phyloP scores from a whole-genome alignment of 2,797 vertebrate genomes.

The Sebastolobus altivelis region DNA sequence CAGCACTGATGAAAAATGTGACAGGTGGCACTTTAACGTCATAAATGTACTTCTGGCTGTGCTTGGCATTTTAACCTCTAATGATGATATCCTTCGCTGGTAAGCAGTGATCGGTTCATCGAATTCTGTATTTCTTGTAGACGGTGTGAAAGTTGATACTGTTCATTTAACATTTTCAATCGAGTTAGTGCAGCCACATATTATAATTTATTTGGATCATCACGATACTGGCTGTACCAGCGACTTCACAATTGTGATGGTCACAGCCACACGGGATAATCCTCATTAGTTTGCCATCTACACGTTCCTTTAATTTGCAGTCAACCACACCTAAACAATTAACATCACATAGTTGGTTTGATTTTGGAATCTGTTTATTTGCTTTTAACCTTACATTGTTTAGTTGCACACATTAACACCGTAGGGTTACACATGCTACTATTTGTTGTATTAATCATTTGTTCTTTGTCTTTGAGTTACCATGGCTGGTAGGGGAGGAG shows the following conservation, averaged over 20 bases:
- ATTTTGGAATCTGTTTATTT: too few relatives aligned
- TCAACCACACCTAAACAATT: too few relatives aligned
- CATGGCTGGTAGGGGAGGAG: too few relatives aligned
- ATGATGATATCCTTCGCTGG: constrained; percentile 1
- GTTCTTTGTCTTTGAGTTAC: too few relatives aligned
- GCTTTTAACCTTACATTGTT: too few relatives aligned
- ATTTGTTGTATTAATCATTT: too few relatives aligned
- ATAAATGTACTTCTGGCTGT: constrained; percentile 19
- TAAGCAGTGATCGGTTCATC: not conserved
- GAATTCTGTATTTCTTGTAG: not conserved
- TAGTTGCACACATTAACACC: too few relatives aligned
- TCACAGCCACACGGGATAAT: too few relatives aligned
- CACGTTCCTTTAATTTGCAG: too few relatives aligned
- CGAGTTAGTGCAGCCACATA: not conserved
- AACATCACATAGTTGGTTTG: too few relatives aligned
- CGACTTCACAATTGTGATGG: not conserved
- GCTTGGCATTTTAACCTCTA: constrained; percentile 29
- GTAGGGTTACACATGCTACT: too few relatives aligned
- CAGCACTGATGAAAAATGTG: constrained; percentile 22
- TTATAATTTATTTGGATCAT: not conserved
- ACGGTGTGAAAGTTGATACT: not conserved
- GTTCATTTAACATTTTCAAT: not conserved
- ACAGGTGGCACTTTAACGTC: constrained; percentile 32
- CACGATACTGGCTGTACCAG: not conserved
- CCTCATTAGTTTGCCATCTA: too few relatives aligned